Evolutionary conservation across 1,140 invertebrate species (phyloP).

Genomic region (Cyclargus thomasi): DNA sequence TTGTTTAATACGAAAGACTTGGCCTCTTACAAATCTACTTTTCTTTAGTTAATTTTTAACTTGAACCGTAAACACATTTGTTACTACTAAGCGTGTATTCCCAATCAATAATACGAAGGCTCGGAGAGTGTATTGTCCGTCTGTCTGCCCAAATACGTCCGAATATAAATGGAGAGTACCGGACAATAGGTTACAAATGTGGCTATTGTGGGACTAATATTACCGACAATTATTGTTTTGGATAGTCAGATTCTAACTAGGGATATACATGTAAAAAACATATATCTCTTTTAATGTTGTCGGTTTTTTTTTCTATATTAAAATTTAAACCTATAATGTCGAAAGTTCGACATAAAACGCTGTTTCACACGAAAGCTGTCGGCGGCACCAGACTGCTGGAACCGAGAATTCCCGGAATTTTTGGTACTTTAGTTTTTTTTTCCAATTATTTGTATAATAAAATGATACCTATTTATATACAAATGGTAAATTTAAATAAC

Average conservation of each 20-base stretch:
- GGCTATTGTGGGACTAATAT: slow-evolving; percentile 2
- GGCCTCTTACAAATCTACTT: too few species aligned
- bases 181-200: slow-evolving; percentile 54
- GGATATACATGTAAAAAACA: not conserved
- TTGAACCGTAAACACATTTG: not conserved
- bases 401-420: too few species aligned
- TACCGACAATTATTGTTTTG: not conserved
- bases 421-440: too few species aligned
- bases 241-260: not conserved
- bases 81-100: not conserved
- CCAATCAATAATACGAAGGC: slow-evolving; percentile 18
- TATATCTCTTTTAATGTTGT: not conserved
- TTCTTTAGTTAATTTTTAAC: not conserved
- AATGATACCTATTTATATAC: too few species aligned
- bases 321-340: too few species aligned
- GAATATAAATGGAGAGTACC: slow-evolving; percentile 55
- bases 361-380: too few species aligned
- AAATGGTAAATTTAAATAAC: too few species aligned
- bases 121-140: slow-evolving; percentile 44
- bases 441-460: too few species aligned
- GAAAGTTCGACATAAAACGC: too few species aligned
- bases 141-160: slow-evolving; percentile 60
- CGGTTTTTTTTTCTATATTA: not conserved
- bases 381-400: too few species aligned
- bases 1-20: too few species aligned